These are phyloP conservation scores for Siniperca scherzeri DNA, from an alignment of 2,797 vertebrate genomes.

Conservation along the genomic window DNA sequence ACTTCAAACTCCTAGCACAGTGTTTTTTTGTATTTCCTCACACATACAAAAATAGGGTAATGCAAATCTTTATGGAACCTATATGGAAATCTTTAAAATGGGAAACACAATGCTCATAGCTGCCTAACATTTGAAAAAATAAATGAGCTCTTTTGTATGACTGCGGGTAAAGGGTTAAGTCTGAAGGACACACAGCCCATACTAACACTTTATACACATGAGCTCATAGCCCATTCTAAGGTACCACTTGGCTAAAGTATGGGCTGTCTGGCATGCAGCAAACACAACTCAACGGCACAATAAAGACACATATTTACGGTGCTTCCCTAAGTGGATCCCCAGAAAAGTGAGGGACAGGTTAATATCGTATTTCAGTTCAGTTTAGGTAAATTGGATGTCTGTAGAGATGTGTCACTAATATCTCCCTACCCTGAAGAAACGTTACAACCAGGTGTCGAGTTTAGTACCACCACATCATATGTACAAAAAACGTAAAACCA, in stretches of 20 bases:
- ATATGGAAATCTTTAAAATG: background rate
- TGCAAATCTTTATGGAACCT: background rate
- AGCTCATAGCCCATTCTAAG: constrained; percentile 23
- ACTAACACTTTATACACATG: constrained; percentile 16
- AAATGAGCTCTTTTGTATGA: background rate
- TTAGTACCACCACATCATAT: background rate
- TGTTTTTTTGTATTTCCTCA: background rate
- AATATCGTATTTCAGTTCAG: background rate
- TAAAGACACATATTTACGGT: background rate
- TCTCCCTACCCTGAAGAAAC: background rate
- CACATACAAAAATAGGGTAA: background rate
- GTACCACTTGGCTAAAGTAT: background rate
- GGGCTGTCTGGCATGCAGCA: constrained; percentile 1
- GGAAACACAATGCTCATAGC: background rate
- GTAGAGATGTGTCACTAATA: background rate
- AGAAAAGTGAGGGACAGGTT: background rate
- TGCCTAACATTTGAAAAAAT: background rate
- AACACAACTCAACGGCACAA: constrained; percentile 1
- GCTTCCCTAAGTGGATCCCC: background rate
- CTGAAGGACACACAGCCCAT: constrained; percentile 14
- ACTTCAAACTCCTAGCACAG: background rate
- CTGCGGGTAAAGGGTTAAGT: constrained; percentile 1
- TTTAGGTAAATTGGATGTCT: background rate
- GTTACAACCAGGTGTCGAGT: background rate
- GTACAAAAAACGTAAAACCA: background rate